These are phyloP conservation scores for Odocoileus hemionus DNA, from an alignment of 2,113 vertebrate genomes.

Conservation along the genomic window DNA sequence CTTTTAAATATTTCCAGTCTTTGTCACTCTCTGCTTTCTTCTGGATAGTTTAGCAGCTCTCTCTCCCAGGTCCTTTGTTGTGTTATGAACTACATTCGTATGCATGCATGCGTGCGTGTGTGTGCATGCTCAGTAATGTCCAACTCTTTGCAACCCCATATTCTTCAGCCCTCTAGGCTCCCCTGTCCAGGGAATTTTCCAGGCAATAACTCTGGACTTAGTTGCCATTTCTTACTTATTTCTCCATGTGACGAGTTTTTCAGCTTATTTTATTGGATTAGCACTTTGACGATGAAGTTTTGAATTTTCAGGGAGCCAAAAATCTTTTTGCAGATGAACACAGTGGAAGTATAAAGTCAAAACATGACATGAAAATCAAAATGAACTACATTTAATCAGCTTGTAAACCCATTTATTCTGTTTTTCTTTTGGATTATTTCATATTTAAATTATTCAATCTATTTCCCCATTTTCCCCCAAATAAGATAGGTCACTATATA, in stretches of 20 bases:
- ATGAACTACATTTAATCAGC: not conserved
- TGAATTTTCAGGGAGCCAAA: not conserved
- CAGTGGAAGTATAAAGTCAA: not conserved
- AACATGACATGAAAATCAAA: not conserved
- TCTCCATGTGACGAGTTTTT: not conserved
- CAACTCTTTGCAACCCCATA: not conserved
- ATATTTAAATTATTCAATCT: not conserved
- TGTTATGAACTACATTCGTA: not conserved
- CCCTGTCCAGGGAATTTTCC: not conserved
- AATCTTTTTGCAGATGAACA: not conserved
- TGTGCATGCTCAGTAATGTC: not conserved
- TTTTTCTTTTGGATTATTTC: not conserved
- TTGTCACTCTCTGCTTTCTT: not conserved
- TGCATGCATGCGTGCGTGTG: fast-evolving
- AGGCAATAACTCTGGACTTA: not conserved
- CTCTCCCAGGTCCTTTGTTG: not conserved
- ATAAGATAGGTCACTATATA: not conserved
- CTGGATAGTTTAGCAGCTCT: not conserved
- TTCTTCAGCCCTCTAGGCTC: not conserved
- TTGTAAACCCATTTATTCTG: not conserved
- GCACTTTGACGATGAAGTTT: not conserved
- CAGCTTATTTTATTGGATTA: not conserved
- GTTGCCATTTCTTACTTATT: not conserved
- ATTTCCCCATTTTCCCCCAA: not conserved
- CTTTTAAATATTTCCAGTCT: not conserved